Conservation (phyloP, 1,140 invertebrate genomes). For the Antheraea mylitta region DNA sequence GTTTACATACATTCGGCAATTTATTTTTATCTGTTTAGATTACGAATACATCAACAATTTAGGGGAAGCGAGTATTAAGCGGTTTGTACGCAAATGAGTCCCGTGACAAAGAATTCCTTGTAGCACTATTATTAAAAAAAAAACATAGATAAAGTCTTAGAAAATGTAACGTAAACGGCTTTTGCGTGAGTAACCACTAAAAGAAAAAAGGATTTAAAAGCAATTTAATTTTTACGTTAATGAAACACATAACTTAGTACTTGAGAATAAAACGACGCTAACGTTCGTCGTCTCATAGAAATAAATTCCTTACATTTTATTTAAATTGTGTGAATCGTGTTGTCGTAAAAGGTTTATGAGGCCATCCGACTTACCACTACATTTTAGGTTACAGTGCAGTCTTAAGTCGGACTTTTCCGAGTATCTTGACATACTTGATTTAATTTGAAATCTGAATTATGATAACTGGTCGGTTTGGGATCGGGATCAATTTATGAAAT, state of each 20-base stretch:
- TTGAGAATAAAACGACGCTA: neutral
- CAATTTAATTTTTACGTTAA: neutral
- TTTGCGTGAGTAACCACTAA: too few relatives aligned
- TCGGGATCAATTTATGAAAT: too few relatives aligned
- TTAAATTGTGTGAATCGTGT: neutral
- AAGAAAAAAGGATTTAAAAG: neutral
- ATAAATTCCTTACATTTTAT: conserved; percentile 2
- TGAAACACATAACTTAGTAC: neutral
- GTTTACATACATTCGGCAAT: too few relatives aligned
- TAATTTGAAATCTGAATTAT: neutral
- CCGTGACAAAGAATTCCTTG: too few relatives aligned
- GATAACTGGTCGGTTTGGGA: too few relatives aligned
- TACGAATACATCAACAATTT: too few relatives aligned
- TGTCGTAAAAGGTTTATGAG: neutral
- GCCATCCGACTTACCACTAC: neutral
- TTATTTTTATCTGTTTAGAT: too few relatives aligned
- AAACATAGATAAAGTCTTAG: too few relatives aligned
- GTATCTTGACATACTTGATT: neutral
- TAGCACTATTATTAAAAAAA: too few relatives aligned
- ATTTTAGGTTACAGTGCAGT: neutral
- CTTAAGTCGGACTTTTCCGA: neutral
- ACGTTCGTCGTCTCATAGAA: neutral
- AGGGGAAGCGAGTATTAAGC: too few relatives aligned
- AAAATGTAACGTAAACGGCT: too few relatives aligned
- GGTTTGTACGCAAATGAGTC: too few relatives aligned